Evolutionary conservation across 2,888 invertebrate genomes (phyloP).

Genomic region (Dioctria rufipes): DNA sequence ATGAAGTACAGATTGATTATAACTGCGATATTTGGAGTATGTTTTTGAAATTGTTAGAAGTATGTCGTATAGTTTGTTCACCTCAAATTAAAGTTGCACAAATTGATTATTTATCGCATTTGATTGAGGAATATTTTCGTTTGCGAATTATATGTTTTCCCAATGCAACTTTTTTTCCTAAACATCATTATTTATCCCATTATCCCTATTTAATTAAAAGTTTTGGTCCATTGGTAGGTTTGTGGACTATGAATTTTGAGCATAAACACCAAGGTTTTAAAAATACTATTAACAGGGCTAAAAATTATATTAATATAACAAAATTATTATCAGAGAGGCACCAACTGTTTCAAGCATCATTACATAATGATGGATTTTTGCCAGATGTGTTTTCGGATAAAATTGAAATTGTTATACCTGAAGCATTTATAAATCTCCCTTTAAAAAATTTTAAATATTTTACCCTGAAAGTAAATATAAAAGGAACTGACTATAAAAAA

Average conservation of each 20-base stretch:
- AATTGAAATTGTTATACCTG: background rate
- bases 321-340: background rate
- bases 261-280: slow-evolving; percentile 30
- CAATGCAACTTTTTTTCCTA: background rate
- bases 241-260: slow-evolving; percentile 14
- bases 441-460: slow-evolving; percentile 2
- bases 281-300: background rate
- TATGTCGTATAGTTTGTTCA: slow-evolving; percentile 23
- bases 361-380: slow-evolving; percentile 1
- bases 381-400: background rate
- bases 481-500: slow-evolving; percentile 8
- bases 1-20: background rate
- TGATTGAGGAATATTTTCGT: slow-evolving; percentile 9
- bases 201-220: slow-evolving; percentile 2
- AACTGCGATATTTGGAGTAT: slow-evolving; percentile 20
- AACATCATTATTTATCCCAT: slow-evolving; percentile 24
- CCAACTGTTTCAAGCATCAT: slow-evolving; percentile 20
- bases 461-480: background rate
- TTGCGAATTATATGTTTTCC: background rate
- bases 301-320: slow-evolving; percentile 15
- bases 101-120: slow-evolving; percentile 15
- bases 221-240: slow-evolving; percentile 5
- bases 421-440: background rate
- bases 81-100: background rate
- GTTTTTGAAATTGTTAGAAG: background rate